phyloP scores from a whole-genome alignment of 2,113 vertebrate genomes.

The Charina bottae region DNA sequence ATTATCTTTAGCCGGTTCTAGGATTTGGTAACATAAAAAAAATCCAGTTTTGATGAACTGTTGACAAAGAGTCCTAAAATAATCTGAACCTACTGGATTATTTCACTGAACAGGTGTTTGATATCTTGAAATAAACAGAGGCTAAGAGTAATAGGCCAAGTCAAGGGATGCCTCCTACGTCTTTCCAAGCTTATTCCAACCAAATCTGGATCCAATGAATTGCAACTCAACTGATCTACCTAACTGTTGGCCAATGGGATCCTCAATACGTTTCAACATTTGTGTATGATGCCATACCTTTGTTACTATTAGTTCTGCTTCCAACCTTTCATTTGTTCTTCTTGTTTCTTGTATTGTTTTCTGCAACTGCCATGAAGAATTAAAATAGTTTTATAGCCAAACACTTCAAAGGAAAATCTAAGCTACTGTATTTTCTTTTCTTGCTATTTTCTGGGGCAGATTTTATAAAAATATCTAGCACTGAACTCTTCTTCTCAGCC shows the following conservation, averaged over 20 bases:
- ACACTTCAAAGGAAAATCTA: not conserved
- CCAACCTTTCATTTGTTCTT: constrained; percentile 65
- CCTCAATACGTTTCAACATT: not conserved
- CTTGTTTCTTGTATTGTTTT: constrained; percentile 54
- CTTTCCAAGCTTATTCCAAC: not conserved
- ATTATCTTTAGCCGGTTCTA: not conserved
- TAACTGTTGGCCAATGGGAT: not conserved
- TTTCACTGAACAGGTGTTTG: not conserved
- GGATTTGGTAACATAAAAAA: not conserved
- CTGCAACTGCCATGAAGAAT: constrained; percentile 59
- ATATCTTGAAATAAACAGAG: not conserved
- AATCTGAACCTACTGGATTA: not conserved
- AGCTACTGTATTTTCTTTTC: not conserved
- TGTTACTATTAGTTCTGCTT: constrained; percentile 69
- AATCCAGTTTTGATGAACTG: too few relatives aligned
- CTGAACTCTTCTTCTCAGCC: not conserved
- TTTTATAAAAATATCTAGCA: not conserved
- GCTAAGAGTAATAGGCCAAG: not conserved
- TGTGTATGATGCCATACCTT: constrained; percentile 62
- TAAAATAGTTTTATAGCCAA: constrained; percentile 6
- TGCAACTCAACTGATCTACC: not conserved
- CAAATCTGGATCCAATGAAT: not conserved
- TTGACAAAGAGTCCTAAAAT: not conserved
- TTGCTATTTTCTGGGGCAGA: not conserved
- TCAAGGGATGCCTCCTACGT: not conserved